A percentile compares a stretch with the other conserved stretches of the same genome.
phyloP scores from a whole-genome alignment of 23 tunicate species.

The Clavelina lepadiformis region DNA sequence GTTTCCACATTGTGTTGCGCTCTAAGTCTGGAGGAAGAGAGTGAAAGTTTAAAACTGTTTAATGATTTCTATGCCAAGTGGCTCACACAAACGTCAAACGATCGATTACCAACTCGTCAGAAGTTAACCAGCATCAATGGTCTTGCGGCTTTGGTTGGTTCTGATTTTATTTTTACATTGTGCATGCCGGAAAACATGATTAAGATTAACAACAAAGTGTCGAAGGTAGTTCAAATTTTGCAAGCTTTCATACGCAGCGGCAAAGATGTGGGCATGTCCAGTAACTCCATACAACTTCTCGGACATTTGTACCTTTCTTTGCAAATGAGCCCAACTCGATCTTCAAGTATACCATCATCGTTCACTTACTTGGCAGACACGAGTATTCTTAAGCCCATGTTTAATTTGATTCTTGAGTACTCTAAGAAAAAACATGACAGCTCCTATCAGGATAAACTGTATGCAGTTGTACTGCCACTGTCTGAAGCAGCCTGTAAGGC shows the following conservation, averaged over 20 bases:
- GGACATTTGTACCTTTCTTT: conserved; percentile 38
- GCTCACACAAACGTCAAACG: conserved; percentile 17
- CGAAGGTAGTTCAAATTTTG: conserved; percentile 23
- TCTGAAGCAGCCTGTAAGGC: conserved; percentile 5
- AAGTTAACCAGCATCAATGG: conserved; percentile 47
- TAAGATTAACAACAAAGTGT: conserved; percentile 8
- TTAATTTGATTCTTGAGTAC: not conserved
- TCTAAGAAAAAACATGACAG: not conserved
- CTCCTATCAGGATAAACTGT: not conserved
- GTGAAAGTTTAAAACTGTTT: not conserved
- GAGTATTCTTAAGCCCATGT: conserved; percentile 32
- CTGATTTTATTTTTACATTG: conserved; percentile 19
- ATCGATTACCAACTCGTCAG: conserved; percentile 52
- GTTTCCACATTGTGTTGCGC: conserved; percentile 26
- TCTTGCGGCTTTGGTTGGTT: conserved; percentile 34
- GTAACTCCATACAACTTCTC: conserved; percentile 19
- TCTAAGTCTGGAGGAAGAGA: not conserved
- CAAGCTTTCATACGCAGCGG: conserved; percentile 10
- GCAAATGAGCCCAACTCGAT: conserved; percentile 5
- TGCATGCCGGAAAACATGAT: not conserved
- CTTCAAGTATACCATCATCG: conserved; percentile 24
- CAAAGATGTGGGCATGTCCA: conserved; percentile 37
- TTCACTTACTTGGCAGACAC: conserved; percentile 40
- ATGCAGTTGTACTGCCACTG: not conserved
- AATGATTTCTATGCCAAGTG: conserved; percentile 23